phyloP scores from a whole-genome alignment of 2,113 vertebrate species.

The Tyto alba region DNA sequence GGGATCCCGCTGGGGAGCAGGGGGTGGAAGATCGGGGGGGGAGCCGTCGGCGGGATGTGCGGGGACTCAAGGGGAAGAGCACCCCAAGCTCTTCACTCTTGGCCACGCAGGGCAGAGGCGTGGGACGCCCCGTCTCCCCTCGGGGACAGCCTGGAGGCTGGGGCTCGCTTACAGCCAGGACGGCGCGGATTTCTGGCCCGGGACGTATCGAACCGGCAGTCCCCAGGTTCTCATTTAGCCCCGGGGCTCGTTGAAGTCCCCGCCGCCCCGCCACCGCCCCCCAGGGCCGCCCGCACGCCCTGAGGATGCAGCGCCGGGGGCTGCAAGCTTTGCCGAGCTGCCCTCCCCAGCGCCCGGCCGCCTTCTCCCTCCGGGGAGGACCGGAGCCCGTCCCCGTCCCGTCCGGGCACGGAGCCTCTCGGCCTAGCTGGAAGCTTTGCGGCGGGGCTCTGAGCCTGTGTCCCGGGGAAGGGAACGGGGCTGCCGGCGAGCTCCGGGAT shows the following conservation, averaged over 20 bases:
- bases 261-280: no score
- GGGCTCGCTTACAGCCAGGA: neutral
- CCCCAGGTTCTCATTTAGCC: neutral
- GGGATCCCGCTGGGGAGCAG: neutral
- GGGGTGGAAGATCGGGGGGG: no score
- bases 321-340: neutral
- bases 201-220: neutral
- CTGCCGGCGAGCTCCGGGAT: neutral
- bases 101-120: no score
- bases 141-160: neutral
- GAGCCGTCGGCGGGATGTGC: neutral
- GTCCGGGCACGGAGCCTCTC: neutral
- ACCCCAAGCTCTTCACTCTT: neutral
- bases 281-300: neutral
- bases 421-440: neutral
- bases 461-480: neutral
- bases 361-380: neutral
- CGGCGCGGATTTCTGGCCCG: neutral
- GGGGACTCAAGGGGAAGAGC: neutral
- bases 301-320: neutral
- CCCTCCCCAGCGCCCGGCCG: neutral
- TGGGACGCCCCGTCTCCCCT: no score
- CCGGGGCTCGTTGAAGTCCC: neutral
- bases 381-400: neutral
- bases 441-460: neutral